A percentile compares a stretch with the other conserved stretches of the same genome.
Evolutionary conservation across 2,888 invertebrate species (phyloP).

Genomic region (Acanthosepion esculentum): DNA sequence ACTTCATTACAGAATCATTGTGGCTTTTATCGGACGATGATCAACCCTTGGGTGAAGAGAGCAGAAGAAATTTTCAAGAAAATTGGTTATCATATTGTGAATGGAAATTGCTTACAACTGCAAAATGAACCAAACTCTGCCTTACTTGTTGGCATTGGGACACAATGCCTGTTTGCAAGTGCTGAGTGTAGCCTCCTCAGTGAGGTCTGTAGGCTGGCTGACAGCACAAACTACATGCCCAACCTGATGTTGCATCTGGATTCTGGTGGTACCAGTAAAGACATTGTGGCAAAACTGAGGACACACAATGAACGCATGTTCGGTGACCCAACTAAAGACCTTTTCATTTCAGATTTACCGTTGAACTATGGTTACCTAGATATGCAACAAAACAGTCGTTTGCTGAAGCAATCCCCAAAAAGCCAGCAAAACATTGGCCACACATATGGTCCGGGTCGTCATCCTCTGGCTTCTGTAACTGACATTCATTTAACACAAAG

Average conservation of each 20-base stretch:
- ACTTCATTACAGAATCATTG: background rate
- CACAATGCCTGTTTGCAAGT: constrained; percentile 10
- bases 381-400: background rate
- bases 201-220: background rate
- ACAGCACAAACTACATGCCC: background rate
- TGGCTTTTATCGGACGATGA: background rate
- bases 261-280: background rate
- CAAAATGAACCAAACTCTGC: background rate
- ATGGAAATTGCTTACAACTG: background rate
- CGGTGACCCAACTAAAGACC: background rate
- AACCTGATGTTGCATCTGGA: background rate
- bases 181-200: constrained; percentile 33
- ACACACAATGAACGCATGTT: background rate
- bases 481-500: background rate
- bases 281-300: background rate
- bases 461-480: background rate
- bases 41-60: constrained; percentile 13
- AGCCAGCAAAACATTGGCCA: background rate
- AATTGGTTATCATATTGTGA: background rate
- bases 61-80: background rate
- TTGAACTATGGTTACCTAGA: background rate
- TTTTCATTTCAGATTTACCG: background rate
- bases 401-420: background rate
- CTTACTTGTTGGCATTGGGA: background rate
- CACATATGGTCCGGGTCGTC: too few species aligned